phyloP scores from a whole-genome alignment of 2,888 invertebrate species.

The Ormyrus rosae region DNA sequence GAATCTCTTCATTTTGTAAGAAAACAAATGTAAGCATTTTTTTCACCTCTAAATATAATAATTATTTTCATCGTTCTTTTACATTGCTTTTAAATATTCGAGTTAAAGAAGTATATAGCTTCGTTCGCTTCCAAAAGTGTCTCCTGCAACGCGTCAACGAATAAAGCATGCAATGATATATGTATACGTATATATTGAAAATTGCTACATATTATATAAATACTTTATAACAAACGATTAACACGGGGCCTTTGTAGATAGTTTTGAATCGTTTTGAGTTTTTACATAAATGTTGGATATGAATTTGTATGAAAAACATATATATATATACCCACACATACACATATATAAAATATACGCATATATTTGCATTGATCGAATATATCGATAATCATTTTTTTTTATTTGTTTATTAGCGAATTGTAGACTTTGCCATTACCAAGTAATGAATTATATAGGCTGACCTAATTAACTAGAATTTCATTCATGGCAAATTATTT shows the following conservation, averaged over 20 bases:
- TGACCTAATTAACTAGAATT: conserved; percentile 18
- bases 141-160: conserved; percentile 54
- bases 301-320: conserved; percentile 47
- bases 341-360: conserved; percentile 22
- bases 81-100: conserved; percentile 27
- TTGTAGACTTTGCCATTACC: conserved; percentile 33
- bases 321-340: background rate
- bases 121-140: conserved; percentile 53
- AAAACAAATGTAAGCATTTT: background rate
- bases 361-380: conserved; percentile 37
- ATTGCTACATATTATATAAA: conserved; percentile 28
- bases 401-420: conserved; percentile 26
- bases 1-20: conserved; percentile 28
- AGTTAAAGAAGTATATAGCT: conserved; percentile 40
- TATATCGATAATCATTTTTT: conserved; percentile 30
- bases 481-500: conserved; percentile 39
- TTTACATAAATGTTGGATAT: conserved; percentile 50
- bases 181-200: conserved; percentile 36
- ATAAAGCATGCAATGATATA: conserved; percentile 31
- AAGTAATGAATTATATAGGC: conserved; percentile 4
- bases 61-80: background rate
- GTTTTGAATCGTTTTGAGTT: conserved; percentile 63
- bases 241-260: conserved; percentile 70
- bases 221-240: conserved; percentile 59
- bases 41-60: background rate